These are phyloP conservation scores for Spinus olivaceus DNA, from an alignment of 2,797 vertebrate genomes.

Conservation along the genomic window DNA sequence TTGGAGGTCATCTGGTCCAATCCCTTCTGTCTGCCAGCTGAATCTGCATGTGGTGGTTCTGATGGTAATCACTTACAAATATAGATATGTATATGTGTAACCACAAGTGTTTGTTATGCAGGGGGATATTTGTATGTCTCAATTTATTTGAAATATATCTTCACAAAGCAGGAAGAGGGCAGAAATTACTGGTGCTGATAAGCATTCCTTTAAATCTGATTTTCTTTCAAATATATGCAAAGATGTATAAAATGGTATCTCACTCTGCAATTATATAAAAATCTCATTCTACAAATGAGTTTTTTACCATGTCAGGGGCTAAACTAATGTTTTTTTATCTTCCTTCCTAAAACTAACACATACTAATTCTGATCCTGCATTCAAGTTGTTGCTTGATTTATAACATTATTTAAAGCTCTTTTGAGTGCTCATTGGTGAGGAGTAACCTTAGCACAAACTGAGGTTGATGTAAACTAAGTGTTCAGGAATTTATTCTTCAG, in stretches of 20 bases:
- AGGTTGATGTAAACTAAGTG: background rate
- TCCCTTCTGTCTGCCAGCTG: background rate
- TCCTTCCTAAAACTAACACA: background rate
- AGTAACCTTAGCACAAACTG: background rate
- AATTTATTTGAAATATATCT: background rate
- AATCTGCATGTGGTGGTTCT: background rate
- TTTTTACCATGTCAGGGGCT: background rate
- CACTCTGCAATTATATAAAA: background rate
- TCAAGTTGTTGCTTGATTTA: background rate
- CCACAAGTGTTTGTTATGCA: background rate
- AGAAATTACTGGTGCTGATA: background rate
- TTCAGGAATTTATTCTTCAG: background rate
- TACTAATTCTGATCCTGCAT: background rate
- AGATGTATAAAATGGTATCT: background rate
- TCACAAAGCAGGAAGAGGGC: background rate
- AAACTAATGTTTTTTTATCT: background rate
- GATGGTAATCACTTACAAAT: background rate
- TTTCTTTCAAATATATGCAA: background rate
- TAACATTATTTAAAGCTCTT: background rate
- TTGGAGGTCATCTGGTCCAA: background rate
- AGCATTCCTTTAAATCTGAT: background rate
- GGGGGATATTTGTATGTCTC: background rate
- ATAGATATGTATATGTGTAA: fast-evolving
- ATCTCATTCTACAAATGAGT: background rate
- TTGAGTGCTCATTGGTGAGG: background rate